phyloP scores from a whole-genome alignment of 35 echinoderm and acorn worm genomes.

The Eucidaris tribuloides region DNA sequence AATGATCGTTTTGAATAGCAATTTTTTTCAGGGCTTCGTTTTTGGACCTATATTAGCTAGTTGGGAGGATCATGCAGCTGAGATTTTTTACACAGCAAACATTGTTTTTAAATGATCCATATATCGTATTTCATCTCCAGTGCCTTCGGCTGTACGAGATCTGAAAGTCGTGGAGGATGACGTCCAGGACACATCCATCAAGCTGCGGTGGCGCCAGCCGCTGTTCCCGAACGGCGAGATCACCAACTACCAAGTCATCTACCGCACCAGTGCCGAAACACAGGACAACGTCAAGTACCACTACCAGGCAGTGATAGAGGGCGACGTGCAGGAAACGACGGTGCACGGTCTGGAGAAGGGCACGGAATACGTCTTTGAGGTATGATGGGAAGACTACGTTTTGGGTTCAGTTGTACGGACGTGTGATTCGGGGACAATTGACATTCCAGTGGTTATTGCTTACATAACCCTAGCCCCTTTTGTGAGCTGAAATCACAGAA shows the following conservation, averaged over 20 bases:
- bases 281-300: conserved; percentile 71
- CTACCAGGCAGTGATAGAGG: conserved; percentile 36
- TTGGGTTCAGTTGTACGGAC: too few relatives aligned
- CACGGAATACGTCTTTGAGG: conserved; percentile 91
- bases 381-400: conserved; percentile 1
- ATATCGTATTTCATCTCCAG: too few relatives aligned
- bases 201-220: conserved; percentile 64
- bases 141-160: conserved; percentile 75
- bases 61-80: too few relatives aligned
- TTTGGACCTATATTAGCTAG: too few relatives aligned
- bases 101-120: too few relatives aligned
- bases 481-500: too few relatives aligned
- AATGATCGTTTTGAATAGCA: too few relatives aligned
- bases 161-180: conserved; percentile 46
- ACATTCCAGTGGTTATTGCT: too few relatives aligned
- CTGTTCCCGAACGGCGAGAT: conserved; percentile 89
- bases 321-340: conserved; percentile 44
- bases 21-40: too few relatives aligned
- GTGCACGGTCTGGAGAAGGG: conserved; percentile 59
- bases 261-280: conserved; percentile 63
- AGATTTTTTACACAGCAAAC: too few relatives aligned
- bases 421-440: too few relatives aligned
- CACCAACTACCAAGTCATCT: conserved; percentile 76
- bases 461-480: too few relatives aligned
- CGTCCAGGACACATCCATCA: conserved; percentile 43